These are phyloP conservation scores for Laticauda laticaudata DNA, from an alignment of 2,113 vertebrate genomes.

Conservation along the genomic window DNA sequence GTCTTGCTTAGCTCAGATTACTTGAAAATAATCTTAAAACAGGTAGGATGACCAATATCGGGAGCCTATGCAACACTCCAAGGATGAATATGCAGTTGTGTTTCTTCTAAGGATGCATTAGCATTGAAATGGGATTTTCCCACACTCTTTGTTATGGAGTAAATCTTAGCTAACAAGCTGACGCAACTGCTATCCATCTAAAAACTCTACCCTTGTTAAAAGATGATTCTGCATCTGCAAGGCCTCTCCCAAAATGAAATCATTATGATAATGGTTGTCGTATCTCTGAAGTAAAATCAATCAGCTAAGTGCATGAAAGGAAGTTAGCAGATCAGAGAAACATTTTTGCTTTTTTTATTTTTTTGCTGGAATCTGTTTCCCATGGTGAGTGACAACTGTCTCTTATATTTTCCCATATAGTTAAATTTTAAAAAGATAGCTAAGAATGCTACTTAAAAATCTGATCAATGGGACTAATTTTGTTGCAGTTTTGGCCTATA, in stretches of 20 bases:
- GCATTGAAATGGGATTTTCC: slow-evolving; percentile 46
- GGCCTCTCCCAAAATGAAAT: background rate
- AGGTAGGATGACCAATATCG: slow-evolving; percentile 21
- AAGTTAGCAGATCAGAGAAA: background rate
- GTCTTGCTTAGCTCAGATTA: slow-evolving; percentile 32
- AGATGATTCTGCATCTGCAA: background rate
- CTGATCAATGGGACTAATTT: background rate
- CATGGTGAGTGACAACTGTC: background rate
- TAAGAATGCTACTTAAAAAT: background rate
- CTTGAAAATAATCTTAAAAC: slow-evolving; percentile 13
- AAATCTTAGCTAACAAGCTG: accelerated
- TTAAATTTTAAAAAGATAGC: background rate
- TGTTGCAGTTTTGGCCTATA: background rate
- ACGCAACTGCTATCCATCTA: background rate
- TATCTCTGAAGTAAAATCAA: background rate
- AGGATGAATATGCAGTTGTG: background rate
- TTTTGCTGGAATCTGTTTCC: background rate
- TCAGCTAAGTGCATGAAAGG: background rate
- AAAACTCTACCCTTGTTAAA: background rate
- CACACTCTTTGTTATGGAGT: slow-evolving; percentile 16
- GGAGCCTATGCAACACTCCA: slow-evolving; percentile 42
- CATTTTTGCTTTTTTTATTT: background rate
- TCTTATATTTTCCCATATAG: background rate
- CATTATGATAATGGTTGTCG: background rate
- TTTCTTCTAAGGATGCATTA: slow-evolving; percentile 14